Evolutionary conservation across 2,113 vertebrate genomes (phyloP).

Genomic region (Columba janthina): DNA sequence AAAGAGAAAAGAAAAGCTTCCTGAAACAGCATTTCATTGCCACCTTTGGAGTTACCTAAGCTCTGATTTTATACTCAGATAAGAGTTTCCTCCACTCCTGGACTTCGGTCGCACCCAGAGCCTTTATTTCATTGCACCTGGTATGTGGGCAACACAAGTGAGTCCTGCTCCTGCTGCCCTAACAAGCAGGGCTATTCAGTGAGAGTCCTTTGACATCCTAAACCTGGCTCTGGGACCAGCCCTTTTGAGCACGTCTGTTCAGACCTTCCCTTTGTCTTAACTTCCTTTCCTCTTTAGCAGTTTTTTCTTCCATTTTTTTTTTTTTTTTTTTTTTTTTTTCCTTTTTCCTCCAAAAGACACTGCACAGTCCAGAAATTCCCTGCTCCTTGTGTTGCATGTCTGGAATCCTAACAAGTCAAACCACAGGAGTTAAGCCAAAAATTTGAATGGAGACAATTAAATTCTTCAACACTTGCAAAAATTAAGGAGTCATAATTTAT

Average conservation of each 20-base stretch:
- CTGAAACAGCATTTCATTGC: background rate
- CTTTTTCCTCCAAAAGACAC: background rate
- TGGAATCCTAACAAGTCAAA: conserved; percentile 69
- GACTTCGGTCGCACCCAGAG: conserved; percentile 4
- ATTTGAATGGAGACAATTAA: conserved; percentile 46
- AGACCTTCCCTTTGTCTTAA: conserved; percentile 30
- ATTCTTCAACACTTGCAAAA: conserved; percentile 55
- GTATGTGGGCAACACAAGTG: background rate
- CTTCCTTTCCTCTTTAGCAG: conserved; percentile 21
- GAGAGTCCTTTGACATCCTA: background rate
- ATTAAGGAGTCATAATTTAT: conserved; percentile 60
- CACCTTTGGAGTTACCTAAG: conserved; percentile 9
- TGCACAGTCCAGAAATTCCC: conserved; percentile 52
- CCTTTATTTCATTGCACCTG: conserved; percentile 67
- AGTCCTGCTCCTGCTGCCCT: conserved; percentile 38
- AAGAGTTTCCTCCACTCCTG: conserved; percentile 1
- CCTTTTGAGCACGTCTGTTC: conserved; percentile 3
- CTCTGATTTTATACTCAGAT: background rate
- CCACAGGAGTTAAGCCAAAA: conserved; percentile 59
- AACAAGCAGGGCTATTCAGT: conserved; percentile 46
- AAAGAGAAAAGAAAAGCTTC: too few species aligned
- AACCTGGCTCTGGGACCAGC: background rate
- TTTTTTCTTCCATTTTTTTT: background rate
- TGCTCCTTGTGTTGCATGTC: conserved; percentile 58
- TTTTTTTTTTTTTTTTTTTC: background rate